Evolutionary conservation across 2,888 invertebrate genomes (phyloP), one percentile per base, ranked within the genome.

Genomic region (Apotomis betuletana): DNA sequence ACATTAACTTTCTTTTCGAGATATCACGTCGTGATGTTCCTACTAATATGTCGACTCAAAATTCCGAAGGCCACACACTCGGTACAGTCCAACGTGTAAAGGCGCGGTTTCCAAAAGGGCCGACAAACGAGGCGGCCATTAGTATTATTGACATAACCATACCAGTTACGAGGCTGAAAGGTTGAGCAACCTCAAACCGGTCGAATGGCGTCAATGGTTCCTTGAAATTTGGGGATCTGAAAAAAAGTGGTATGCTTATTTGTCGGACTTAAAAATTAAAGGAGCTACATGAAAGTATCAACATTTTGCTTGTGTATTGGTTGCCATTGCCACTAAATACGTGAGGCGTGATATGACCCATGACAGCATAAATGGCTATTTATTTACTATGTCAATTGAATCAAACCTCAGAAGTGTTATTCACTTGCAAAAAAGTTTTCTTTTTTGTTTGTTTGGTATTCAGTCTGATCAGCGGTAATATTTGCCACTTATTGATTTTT

Each of bases 51-150:
- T 41, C 4, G 41, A 8, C 5, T 54, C 54, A 13, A 5, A 54
- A 13, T 54, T n/a, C 12, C 13, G 1, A 3, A 52, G 62, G n/a
- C 52, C 51, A 52, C 41, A 63, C 63, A 12, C 13, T 8, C 52
- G n/a, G 4, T n/a, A 36, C 15, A 9, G 3, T 6, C n/a, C 58
- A n/a, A 13, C 41, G 67, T 54, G 61, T 13, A 44, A 57, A 49
- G 15, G 27, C 54, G 55, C 44, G 38, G 46, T 62, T 44, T 44
- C 67, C 61, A 71, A 71, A 67, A 62, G 51, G 70, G 44, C 65
- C 71, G 71, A 67, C 71, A 71, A 71, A 71, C 71, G 61, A 67
- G 69, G 12, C 59, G 49, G 44, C 67, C 70, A 71, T 71, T 67
- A 71, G 70, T 38, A 44, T 3, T 71, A 36, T 71, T 71, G 55